A percentile compares a stretch with the other conserved stretches of the same genome.
Conservation (phyloP, 2,113 vertebrate genomes). For the Triplophysa siluroides region DNA sequence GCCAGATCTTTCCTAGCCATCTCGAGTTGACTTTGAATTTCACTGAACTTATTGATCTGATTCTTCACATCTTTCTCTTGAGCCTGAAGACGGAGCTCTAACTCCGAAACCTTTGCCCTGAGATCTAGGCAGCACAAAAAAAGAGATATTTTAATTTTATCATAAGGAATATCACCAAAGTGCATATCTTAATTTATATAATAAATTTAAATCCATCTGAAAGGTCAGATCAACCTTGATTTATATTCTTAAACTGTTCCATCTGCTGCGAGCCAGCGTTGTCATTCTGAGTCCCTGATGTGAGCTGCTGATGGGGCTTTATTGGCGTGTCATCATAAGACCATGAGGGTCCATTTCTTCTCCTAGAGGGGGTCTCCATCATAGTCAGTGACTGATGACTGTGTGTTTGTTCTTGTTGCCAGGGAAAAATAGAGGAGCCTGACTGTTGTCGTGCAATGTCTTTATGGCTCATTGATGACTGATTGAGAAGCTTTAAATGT, state of each 20-base stretch:
- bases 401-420: conserved; percentile 82
- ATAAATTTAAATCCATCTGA: background rate
- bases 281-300: conserved; percentile 63
- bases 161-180: background rate
- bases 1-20: conserved; percentile 77
- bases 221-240: conserved; percentile 78
- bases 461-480: conserved; percentile 76
- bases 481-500: conserved; percentile 72
- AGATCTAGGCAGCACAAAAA: conserved; percentile 72
- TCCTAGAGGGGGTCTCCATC: conserved; percentile 77
- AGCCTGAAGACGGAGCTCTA: conserved; percentile 78
- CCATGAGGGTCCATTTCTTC: conserved; percentile 69
- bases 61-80: conserved; percentile 80
- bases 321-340: conserved; percentile 76
- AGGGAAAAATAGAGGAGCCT: conserved; percentile 89
- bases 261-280: conserved; percentile 61
- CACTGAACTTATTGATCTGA: conserved; percentile 76
- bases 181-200: background rate
- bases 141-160: background rate
- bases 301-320: conserved; percentile 61
- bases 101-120: conserved; percentile 74
- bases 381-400: conserved; percentile 62
- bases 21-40: conserved; percentile 79
- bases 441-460: conserved; percentile 86
- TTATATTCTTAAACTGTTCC: conserved; percentile 80